phyloP scores from a whole-genome alignment of 2,888 invertebrate genomes.

The Agrochola circellaris region DNA sequence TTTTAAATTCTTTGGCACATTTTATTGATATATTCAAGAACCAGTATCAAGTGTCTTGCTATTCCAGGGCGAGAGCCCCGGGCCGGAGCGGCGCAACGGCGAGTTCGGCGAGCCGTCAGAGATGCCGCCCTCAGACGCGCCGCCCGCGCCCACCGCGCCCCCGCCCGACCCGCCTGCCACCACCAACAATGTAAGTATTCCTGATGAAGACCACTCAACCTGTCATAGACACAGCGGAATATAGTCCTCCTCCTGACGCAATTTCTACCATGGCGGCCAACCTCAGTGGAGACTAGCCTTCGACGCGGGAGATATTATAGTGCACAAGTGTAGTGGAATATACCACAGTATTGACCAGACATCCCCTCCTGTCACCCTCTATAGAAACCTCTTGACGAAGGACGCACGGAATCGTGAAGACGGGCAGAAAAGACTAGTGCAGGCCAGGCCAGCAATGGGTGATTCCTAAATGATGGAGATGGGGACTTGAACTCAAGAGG shows the following conservation, averaged over 20 bases:
- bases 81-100: slow-evolving; percentile 87
- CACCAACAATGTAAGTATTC: slow-evolving; percentile 67
- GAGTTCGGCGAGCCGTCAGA: slow-evolving; percentile 78
- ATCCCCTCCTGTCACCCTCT: too few species aligned
- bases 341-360: not conserved
- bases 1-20: too few species aligned
- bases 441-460: not conserved
- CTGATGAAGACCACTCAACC: slow-evolving; percentile 37
- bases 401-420: not conserved
- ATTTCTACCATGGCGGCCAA: too few species aligned
- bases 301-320: too few species aligned
- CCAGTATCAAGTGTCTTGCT: not conserved
- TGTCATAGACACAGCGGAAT: not conserved
- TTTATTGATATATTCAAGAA: not conserved
- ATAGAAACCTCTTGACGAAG: not conserved
- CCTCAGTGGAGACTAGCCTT: not conserved
- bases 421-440: not conserved
- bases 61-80: slow-evolving; percentile 86
- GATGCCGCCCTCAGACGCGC: slow-evolving; percentile 81
- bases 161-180: slow-evolving; percentile 71
- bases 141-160: slow-evolving; percentile 79
- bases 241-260: not conserved
- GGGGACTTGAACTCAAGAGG: not conserved
- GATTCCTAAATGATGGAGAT: not conserved
- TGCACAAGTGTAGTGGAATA: not conserved